These are phyloP conservation scores for Clytia hemisphaerica DNA, from an alignment of 30 jellyfish, hydroid and myxozoan genomes.

Conservation along the genomic window DNA sequence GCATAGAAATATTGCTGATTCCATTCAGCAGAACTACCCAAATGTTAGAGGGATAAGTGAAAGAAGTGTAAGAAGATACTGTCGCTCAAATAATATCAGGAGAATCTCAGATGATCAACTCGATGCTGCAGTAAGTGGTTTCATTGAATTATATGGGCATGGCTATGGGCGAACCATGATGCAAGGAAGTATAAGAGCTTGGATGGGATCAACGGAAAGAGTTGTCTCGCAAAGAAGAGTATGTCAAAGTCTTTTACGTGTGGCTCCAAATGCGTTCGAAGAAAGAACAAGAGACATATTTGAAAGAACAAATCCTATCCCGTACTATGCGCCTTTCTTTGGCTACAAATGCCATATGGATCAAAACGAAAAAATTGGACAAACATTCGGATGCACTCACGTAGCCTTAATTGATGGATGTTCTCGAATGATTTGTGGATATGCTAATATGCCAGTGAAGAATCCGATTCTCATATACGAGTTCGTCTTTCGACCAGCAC, in stretches of 20 bases:
- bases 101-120: not conserved
- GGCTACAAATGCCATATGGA: too few relatives aligned
- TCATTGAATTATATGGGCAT: not conserved
- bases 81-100: not conserved
- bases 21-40: not conserved
- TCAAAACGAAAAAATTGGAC: too few relatives aligned
- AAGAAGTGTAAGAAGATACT: not conserved
- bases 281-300: not conserved
- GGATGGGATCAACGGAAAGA: not conserved
- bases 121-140: not conserved
- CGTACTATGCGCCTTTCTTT: not conserved
- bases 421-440: too few relatives aligned
- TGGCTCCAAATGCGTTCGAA: not conserved
- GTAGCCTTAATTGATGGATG: too few relatives aligned
- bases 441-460: too few relatives aligned
- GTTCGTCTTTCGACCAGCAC: too few relatives aligned
- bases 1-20: too few relatives aligned
- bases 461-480: too few relatives aligned
- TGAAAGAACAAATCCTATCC: conserved; percentile 15
- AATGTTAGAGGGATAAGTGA: not conserved
- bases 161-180: not conserved
- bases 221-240: too few relatives aligned
- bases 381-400: too few relatives aligned
- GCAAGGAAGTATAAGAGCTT: not conserved
- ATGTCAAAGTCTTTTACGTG: not conserved